Percentiles rank a stretch among this genome's conserved stretches.
Evolutionary conservation across 2,113 vertebrate genomes (phyloP).

Genomic region (Pelecanoides urinatrix): DNA sequence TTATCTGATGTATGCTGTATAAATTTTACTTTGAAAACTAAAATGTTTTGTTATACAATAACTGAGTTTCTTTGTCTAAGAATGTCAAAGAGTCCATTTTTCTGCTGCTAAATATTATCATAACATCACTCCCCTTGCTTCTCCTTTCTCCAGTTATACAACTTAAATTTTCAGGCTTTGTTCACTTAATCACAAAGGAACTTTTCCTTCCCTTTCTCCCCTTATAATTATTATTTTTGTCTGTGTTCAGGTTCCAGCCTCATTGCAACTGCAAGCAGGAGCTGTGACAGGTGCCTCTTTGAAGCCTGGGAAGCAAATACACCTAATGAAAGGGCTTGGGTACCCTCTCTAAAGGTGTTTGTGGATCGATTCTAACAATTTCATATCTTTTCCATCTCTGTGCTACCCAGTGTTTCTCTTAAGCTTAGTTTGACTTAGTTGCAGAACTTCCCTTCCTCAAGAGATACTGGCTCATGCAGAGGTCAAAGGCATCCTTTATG

Average conservation of each 20-base stretch:
- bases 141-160: background rate
- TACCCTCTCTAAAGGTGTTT: background rate
- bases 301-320: background rate
- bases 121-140: background rate
- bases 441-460: background rate
- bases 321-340: background rate
- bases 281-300: slow-evolving; percentile 11
- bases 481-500: background rate
- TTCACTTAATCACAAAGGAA: slow-evolving; percentile 3
- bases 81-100: background rate
- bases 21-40: background rate
- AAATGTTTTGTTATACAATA: background rate
- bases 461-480: background rate
- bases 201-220: background rate
- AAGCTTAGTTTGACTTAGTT: background rate
- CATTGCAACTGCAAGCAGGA: background rate
- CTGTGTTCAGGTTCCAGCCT: background rate
- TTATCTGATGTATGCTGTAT: background rate
- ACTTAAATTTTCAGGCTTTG: slow-evolving; percentile 5
- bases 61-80: background rate
- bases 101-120: background rate
- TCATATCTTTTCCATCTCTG: background rate
- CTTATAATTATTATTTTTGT: slow-evolving; percentile 13
- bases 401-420: background rate
- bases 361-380: background rate